Percentiles rank a stretch among this genome's conserved stretches.
phyloP scores from a whole-genome alignment of 35 echinoderm and acorn worm species.

The Ophioderma brevispina region DNA sequence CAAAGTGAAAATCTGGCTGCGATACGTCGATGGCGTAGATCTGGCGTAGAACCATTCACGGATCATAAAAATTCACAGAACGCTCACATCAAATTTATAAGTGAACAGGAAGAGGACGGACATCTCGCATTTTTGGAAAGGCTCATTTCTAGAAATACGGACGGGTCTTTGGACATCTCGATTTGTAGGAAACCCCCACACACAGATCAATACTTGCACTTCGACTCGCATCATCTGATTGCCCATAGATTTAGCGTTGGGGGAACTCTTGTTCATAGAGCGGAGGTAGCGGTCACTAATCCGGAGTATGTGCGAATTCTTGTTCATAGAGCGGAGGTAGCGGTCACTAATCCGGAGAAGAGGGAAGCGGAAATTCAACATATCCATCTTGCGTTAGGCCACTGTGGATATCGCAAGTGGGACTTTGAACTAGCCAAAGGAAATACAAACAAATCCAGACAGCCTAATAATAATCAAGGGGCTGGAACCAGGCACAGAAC shows the following conservation, averaged over 20 bases:
- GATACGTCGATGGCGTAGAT: not conserved
- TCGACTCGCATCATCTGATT: not conserved
- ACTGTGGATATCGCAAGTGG: not conserved
- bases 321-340: not conserved
- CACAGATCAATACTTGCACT: not conserved
- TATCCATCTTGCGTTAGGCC: not conserved
- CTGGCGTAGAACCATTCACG: not conserved
- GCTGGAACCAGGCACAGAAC: not conserved
- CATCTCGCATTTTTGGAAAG: not conserved
- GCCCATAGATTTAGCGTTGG: not conserved
- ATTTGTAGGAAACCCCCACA: not conserved
- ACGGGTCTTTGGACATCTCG: not conserved
- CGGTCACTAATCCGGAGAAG: not conserved
- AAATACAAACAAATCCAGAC: not conserved
- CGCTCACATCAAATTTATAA: too few relatives aligned
- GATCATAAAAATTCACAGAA: not conserved
- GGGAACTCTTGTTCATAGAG: not conserved
- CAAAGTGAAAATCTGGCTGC: too few relatives aligned
- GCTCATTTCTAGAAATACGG: not conserved
- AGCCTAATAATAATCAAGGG: not conserved
- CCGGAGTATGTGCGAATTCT: too few relatives aligned
- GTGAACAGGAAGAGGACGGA: not conserved
- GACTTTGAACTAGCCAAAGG: not conserved
- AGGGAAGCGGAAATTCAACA: not conserved
- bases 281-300: not conserved